Evolutionary conservation across 2,113 vertebrate genomes (phyloP).

Genomic region (Colius striatus): DNA sequence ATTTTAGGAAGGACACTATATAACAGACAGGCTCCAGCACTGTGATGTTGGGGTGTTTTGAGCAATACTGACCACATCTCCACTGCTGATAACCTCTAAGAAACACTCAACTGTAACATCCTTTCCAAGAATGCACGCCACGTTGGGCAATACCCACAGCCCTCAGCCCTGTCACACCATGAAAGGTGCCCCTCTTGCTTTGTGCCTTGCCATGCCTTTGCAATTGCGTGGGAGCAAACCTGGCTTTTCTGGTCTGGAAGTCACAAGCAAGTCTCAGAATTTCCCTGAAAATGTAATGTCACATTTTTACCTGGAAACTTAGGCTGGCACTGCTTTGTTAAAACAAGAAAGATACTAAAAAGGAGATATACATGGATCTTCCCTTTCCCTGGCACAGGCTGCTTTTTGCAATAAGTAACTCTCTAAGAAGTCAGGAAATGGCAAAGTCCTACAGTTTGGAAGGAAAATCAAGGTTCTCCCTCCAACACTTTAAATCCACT

Average conservation of each 20-base stretch:
- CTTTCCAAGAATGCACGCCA: background rate
- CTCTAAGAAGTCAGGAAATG: conserved; percentile 24
- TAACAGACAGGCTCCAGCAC: background rate
- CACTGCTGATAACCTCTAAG: background rate
- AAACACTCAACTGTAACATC: background rate
- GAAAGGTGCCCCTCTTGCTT: background rate
- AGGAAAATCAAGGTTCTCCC: background rate
- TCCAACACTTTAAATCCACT: background rate
- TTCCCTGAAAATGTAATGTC: background rate
- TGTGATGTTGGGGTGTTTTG: background rate
- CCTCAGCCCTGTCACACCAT: background rate
- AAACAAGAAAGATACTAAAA: background rate
- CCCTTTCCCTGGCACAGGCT: background rate
- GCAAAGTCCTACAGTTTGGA: background rate
- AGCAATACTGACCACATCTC: background rate
- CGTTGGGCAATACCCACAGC: background rate
- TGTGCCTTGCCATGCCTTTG: background rate
- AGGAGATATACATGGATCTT: background rate
- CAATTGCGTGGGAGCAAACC: background rate
- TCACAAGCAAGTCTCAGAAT: background rate
- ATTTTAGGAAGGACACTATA: conserved; percentile 6
- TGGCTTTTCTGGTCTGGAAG: background rate
- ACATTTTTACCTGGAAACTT: background rate
- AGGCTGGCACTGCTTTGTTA: background rate
- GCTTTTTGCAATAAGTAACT: background rate